Conservation (phyloP, 2,113 vertebrate genomes). For the crab-eating macaque (Macaca fascicularis) region DNA sequence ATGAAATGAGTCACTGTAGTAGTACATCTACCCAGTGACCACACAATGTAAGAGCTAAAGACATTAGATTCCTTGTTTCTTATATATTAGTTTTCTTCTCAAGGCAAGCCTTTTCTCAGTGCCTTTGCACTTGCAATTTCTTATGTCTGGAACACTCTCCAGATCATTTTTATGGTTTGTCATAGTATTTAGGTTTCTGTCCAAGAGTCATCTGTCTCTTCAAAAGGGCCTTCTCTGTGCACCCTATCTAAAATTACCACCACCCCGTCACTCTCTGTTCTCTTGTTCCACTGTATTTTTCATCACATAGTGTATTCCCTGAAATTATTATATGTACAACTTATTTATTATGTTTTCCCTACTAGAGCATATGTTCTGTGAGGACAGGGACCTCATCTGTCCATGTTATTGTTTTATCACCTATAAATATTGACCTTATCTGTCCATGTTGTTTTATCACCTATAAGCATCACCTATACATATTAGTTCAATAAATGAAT, state of each 20-base stretch:
- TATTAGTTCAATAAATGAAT: neutral
- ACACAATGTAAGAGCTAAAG: neutral
- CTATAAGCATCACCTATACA: no score
- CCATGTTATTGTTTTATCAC: neutral
- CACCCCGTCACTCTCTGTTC: neutral
- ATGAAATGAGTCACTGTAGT: neutral
- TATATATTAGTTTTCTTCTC: neutral
- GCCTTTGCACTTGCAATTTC: neutral
- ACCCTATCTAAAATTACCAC: neutral
- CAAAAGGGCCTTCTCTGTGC: neutral
- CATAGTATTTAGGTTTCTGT: neutral
- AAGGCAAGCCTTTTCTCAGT: neutral
- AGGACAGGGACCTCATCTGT: neutral
- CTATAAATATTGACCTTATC: no score
- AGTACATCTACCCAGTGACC: neutral
- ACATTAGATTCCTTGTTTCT: neutral
- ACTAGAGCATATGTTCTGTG: neutral
- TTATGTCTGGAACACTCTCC: neutral
- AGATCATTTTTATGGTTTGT: neutral
- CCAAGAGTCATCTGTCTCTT: neutral
- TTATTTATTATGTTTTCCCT: neutral
- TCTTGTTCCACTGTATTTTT: conserved; percentile 23
- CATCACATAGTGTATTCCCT: neutral
- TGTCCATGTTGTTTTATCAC: no score
- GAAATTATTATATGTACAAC: neutral